phyloP scores from a whole-genome alignment of 1,140 invertebrate species.

The Aleiodes sp. region DNA sequence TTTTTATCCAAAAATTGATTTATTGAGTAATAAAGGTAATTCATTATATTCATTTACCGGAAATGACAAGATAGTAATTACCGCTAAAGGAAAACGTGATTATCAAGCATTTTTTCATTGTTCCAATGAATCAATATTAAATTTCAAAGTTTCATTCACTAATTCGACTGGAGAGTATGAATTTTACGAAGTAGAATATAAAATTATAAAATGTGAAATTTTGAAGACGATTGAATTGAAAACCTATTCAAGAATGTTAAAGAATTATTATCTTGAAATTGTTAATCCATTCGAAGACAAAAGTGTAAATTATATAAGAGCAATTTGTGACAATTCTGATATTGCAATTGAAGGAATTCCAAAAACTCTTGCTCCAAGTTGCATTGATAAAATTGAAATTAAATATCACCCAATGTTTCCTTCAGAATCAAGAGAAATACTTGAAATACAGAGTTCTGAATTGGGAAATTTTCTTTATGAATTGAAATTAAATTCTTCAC shows the following conservation, averaged over 20 bases:
- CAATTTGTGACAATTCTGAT: slow-evolving; percentile 34
- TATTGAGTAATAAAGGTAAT: slow-evolving; percentile 17
- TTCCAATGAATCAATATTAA: slow-evolving; percentile 37
- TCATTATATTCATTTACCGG: slow-evolving; percentile 36
- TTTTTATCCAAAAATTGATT: slow-evolving; percentile 41
- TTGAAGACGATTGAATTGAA: slow-evolving; percentile 42
- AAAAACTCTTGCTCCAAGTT: slow-evolving; percentile 3
- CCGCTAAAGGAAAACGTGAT: slow-evolving; percentile 34
- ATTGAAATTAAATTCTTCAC: slow-evolving; percentile 40
- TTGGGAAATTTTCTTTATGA: slow-evolving; percentile 46
- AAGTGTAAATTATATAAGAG: slow-evolving; percentile 27
- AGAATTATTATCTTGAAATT: slow-evolving; percentile 39
- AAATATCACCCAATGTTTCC: slow-evolving; percentile 39
- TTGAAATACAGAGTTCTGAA: slow-evolving; percentile 34
- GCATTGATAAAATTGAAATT: slow-evolving; percentile 40
- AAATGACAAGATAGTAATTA: slow-evolving; percentile 40
- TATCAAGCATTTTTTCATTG: slow-evolving; percentile 44
- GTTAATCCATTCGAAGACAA: slow-evolving; percentile 43
- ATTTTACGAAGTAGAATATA: slow-evolving; percentile 47
- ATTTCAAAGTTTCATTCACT: slow-evolving; percentile 44
- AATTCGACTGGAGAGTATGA: slow-evolving; percentile 42
- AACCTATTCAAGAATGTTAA: slow-evolving; percentile 30
- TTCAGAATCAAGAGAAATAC: not conserved
- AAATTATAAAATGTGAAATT: slow-evolving; percentile 42
- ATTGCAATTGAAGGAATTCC: slow-evolving; percentile 36